Conservation (phyloP, 2,113 vertebrate species). For the Tonatia bakeri region DNA sequence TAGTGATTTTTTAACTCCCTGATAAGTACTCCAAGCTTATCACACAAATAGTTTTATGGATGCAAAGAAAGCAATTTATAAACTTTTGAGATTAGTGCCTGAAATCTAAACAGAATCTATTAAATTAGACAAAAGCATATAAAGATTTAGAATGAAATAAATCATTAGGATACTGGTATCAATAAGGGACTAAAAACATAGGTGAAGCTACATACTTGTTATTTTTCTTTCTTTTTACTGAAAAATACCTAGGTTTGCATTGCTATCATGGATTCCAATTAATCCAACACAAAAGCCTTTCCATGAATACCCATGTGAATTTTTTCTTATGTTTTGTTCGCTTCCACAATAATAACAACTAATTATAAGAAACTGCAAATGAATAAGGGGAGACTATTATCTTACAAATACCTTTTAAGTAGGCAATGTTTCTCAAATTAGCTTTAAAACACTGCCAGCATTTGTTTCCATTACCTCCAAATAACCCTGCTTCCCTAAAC, state of each 20-base stretch:
- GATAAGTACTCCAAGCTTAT: not conserved
- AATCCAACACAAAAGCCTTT: slow-evolving; percentile 42
- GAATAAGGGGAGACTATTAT: not conserved
- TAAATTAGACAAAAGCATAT: slow-evolving; percentile 39
- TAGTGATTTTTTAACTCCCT: not conserved
- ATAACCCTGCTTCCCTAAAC: not conserved
- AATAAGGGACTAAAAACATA: slow-evolving; percentile 7
- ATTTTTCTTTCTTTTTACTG: slow-evolving; percentile 34
- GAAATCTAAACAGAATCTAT: slow-evolving; percentile 34
- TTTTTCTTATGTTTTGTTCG: slow-evolving; percentile 32
- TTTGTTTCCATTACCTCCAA: slow-evolving; percentile 7
- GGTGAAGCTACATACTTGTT: not conserved
- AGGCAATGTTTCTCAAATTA: not conserved
- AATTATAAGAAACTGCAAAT: slow-evolving; percentile 45
- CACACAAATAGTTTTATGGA: not conserved
- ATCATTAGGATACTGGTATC: not conserved
- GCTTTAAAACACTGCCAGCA: not conserved
- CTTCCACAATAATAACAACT: slow-evolving; percentile 39
- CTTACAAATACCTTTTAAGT: slow-evolving; percentile 17
- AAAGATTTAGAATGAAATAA: slow-evolving; percentile 8
- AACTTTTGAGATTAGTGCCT: slow-evolving; percentile 23
- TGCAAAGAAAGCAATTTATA: slow-evolving; percentile 28
- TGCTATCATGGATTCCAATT: slow-evolving; percentile 39
- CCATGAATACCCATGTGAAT: not conserved
- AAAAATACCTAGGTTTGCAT: slow-evolving; percentile 11